Percentiles rank a stretch among this genome's conserved stretches.
Conservation (phyloP, 2,113 vertebrate species). For the Malaclemys terrapin region DNA sequence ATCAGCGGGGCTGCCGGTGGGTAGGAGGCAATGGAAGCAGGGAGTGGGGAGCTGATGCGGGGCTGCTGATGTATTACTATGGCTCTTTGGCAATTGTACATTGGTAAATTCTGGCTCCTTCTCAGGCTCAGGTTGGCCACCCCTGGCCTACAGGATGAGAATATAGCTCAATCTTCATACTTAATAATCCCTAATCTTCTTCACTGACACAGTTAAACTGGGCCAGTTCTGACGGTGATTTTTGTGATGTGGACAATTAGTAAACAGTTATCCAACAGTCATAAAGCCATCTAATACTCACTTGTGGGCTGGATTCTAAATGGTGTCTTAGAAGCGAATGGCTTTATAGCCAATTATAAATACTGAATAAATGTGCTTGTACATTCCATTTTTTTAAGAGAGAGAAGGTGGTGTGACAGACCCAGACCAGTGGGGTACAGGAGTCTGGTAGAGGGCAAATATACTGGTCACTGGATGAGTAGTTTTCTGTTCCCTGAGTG, state of each 20-base stretch:
- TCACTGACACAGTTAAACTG: neutral
- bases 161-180: neutral
- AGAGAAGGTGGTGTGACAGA: neutral
- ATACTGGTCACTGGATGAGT: too few species aligned
- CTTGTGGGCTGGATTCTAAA: neutral
- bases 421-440: too few species aligned
- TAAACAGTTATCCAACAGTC: neutral
- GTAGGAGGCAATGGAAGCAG: too few species aligned
- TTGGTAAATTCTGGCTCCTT: too few species aligned
- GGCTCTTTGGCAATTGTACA: too few species aligned
- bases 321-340: neutral
- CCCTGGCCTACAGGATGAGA: neutral
- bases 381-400: neutral
- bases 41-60: too few species aligned
- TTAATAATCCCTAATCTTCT: neutral
- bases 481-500: too few species aligned
- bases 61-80: too few species aligned
- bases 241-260: neutral
- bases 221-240: neutral
- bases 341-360: slow-evolving; percentile 3
- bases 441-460: too few species aligned
- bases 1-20: too few species aligned
- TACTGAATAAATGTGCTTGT: neutral
- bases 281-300: neutral
- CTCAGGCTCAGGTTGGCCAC: too few species aligned